phyloP scores from a whole-genome alignment of 2,888 invertebrate species.

The Drosophila melanosoma region DNA sequence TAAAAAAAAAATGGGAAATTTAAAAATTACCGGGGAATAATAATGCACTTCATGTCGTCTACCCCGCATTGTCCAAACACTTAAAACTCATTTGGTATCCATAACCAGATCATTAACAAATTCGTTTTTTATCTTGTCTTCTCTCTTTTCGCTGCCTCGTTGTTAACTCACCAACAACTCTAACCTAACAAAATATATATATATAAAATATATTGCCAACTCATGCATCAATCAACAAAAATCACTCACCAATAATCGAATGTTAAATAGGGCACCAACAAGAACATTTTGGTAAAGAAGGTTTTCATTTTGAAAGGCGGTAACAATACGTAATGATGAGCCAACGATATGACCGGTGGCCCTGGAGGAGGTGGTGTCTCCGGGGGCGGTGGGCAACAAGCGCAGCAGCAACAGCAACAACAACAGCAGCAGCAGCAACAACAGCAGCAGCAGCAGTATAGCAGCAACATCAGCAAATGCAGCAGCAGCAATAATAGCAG shows the following conservation, averaged over 20 bases:
- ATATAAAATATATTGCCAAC: conserved; percentile 32
- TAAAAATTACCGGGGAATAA: background rate
- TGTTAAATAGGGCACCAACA: conserved; percentile 83
- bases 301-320: conserved; percentile 86
- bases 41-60: conserved; percentile 9
- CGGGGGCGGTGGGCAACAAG: conserved; percentile 62
- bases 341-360: conserved; percentile 85
- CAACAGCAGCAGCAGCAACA: conserved; percentile 51
- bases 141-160: conserved; percentile 75
- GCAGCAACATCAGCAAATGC: conserved; percentile 51
- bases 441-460: conserved; percentile 47
- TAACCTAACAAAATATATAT: conserved; percentile 39
- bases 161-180: conserved; percentile 56
- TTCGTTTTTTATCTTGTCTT: conserved; percentile 76
- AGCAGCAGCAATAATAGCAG: conserved; percentile 49
- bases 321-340: conserved; percentile 86
- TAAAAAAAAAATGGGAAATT: background rate
- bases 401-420: conserved; percentile 53
- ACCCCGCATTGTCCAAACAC: conserved; percentile 23
- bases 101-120: conserved; percentile 77
- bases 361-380: conserved; percentile 77
- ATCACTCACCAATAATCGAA: conserved; percentile 36
- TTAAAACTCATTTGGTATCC: conserved; percentile 29
- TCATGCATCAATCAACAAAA: conserved; percentile 47
- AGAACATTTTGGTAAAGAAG: conserved; percentile 86